phyloP scores from a whole-genome alignment of 2,797 vertebrate genomes.

The Cryptoblepharus egeriae region DNA sequence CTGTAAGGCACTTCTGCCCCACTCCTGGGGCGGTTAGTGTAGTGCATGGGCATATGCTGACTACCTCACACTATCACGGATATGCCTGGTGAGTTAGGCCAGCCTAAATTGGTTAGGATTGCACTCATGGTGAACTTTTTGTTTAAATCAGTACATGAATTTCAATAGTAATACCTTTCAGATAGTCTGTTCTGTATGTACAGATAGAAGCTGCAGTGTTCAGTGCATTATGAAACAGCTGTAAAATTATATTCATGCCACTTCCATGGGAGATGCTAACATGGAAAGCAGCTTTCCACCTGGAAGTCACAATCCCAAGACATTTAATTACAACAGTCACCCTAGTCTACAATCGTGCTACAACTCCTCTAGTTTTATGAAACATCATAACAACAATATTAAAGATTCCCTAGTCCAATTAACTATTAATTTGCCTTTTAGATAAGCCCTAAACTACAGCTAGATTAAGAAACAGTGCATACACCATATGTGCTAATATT shows the following conservation, averaged over 20 bases:
- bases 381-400: not conserved
- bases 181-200: not conserved
- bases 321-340: not conserved
- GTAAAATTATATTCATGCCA: not conserved
- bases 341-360: not conserved
- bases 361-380: not conserved
- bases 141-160: no score
- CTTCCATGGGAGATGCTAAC: accelerated
- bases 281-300: not conserved
- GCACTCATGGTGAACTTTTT: no score
- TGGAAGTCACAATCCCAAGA: not conserved
- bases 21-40: no score
- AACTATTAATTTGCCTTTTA: not conserved
- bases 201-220: not conserved
- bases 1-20: no score
- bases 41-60: no score
- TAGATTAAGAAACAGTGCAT: not conserved
- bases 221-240: not conserved
- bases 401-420: not conserved
- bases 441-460: not conserved
- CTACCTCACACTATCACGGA: no score
- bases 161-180: not conserved
- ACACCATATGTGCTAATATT: not conserved
- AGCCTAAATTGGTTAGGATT: no score
- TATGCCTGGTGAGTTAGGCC: no score